A percentile compares a stretch with the other conserved stretches of the same genome.
Evolutionary conservation across 2,797 vertebrate genomes (phyloP).

Genomic region (Meda fulgida): DNA sequence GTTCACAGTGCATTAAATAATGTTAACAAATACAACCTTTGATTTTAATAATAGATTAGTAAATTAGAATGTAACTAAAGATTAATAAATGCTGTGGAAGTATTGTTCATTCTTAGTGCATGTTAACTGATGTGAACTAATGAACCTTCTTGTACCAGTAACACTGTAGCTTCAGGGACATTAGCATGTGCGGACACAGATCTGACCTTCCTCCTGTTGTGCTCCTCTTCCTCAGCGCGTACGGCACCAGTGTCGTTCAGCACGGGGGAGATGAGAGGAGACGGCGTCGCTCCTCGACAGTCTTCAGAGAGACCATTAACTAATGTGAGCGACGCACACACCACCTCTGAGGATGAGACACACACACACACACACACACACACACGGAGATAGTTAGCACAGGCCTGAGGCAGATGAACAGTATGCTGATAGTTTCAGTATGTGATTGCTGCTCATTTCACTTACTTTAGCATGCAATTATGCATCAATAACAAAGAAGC

Average conservation of each 20-base stretch:
- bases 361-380: not conserved
- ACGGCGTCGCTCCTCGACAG: constrained; percentile 77
- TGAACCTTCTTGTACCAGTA: too few relatives aligned
- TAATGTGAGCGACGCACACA: constrained; percentile 38
- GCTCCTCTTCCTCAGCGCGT: constrained; percentile 91
- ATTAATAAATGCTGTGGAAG: too few relatives aligned
- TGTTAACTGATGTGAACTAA: too few relatives aligned
- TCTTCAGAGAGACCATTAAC: constrained; percentile 68
- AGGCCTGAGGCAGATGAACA: not conserved
- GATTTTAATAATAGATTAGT: too few relatives aligned
- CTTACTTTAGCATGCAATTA: not conserved
- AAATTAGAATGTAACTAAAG: too few relatives aligned
- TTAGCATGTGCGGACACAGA: too few relatives aligned
- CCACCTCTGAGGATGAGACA: constrained; percentile 43
- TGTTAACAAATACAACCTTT: too few relatives aligned
- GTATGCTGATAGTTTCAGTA: not conserved
- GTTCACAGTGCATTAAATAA: too few relatives aligned
- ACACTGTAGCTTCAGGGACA: too few relatives aligned
- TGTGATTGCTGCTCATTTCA: not conserved
- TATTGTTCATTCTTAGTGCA: too few relatives aligned
- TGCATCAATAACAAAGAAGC: not conserved
- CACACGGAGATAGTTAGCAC: not conserved
- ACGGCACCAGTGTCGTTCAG: constrained; percentile 86
- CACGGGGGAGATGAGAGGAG: constrained; percentile 91
- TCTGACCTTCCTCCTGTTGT: constrained; percentile 91